Conservation (phyloP, 2,797 vertebrate genomes). For the Emydoidea blandingii region DNA sequence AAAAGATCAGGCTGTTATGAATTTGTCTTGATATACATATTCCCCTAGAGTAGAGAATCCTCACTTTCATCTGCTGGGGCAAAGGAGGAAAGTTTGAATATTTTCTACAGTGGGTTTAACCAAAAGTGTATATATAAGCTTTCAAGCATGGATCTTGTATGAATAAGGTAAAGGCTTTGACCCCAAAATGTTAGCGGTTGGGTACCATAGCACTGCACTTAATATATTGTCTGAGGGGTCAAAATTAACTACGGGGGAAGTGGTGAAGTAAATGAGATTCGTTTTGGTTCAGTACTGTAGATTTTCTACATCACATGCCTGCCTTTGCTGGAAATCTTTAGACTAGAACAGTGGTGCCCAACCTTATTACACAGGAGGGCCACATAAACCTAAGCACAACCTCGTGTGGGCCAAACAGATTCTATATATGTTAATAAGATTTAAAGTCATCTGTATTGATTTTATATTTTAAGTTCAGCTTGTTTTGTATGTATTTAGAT, state of each 20-base stretch:
- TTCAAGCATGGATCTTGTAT: background rate
- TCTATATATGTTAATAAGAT: too few species aligned
- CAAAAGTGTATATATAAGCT: background rate
- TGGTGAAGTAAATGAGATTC: conserved; percentile 39
- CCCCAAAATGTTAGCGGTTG: conserved; percentile 2
- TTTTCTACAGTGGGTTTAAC: background rate
- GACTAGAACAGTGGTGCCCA: background rate
- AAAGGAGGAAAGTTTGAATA: background rate
- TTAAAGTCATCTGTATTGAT: too few species aligned
- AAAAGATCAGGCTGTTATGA: background rate
- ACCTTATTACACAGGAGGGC: too few species aligned
- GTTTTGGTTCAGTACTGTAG: conserved; percentile 40
- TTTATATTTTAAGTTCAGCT: too few species aligned
- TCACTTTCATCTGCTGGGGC: background rate
- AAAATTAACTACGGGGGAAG: conserved; percentile 60
- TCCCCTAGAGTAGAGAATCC: background rate
- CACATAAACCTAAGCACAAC: too few species aligned
- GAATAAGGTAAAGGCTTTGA: conserved; percentile 1
- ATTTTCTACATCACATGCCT: conserved; percentile 36
- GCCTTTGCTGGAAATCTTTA: conserved; percentile 35
- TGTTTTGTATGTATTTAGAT: too few species aligned
- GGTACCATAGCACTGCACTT: conserved; percentile 1
- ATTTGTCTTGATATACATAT: background rate
- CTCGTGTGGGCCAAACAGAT: too few species aligned
- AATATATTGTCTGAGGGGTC: conserved; percentile 33